phyloP scores from a whole-genome alignment of 2,888 invertebrate genomes.

The Temnothorax rugatulus region DNA sequence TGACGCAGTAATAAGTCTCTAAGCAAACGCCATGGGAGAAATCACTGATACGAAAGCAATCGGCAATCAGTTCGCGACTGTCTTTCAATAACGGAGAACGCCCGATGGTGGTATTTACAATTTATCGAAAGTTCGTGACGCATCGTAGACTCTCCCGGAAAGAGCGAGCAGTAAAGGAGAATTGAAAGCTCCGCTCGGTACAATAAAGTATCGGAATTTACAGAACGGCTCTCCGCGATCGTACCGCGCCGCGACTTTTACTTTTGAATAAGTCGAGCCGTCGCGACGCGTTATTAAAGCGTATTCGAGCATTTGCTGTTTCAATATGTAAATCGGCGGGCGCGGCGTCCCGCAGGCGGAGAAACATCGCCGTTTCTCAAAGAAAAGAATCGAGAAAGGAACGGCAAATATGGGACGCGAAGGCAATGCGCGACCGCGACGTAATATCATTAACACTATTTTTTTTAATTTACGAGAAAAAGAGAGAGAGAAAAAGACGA shows the following conservation, averaged over 20 bases:
- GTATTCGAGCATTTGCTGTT: slow-evolving; percentile 50
- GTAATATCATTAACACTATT: slow-evolving; percentile 25
- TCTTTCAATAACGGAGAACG: slow-evolving; percentile 71
- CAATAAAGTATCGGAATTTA: slow-evolving; percentile 64
- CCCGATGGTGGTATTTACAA: slow-evolving; percentile 70
- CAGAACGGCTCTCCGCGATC: slow-evolving; percentile 40
- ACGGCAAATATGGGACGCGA: slow-evolving; percentile 5
- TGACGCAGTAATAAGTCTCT: slow-evolving; percentile 30
- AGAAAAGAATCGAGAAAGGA: slow-evolving; percentile 12
- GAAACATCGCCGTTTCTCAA: slow-evolving; percentile 6
- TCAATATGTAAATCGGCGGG: slow-evolving; percentile 41
- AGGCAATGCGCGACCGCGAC: not conserved
- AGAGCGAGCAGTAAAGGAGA: slow-evolving; percentile 54
- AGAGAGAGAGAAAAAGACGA: not conserved
- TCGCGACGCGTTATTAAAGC: slow-evolving; percentile 50
- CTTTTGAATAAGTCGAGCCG: slow-evolving; percentile 46
- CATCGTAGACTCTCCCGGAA: slow-evolving; percentile 47
- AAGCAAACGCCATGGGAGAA: slow-evolving; percentile 48
- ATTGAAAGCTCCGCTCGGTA: slow-evolving; percentile 62
- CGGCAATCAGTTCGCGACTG: slow-evolving; percentile 71
- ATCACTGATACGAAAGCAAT: slow-evolving; percentile 68
- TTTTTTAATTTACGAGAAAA: not conserved
- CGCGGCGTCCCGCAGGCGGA: slow-evolving; percentile 7
- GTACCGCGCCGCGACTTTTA: slow-evolving; percentile 44
- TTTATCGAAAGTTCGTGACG: slow-evolving; percentile 71